Evolutionary conservation across 23 tunicate genomes (phyloP).

Genomic region (Oikopleura vanhoeffeni): DNA sequence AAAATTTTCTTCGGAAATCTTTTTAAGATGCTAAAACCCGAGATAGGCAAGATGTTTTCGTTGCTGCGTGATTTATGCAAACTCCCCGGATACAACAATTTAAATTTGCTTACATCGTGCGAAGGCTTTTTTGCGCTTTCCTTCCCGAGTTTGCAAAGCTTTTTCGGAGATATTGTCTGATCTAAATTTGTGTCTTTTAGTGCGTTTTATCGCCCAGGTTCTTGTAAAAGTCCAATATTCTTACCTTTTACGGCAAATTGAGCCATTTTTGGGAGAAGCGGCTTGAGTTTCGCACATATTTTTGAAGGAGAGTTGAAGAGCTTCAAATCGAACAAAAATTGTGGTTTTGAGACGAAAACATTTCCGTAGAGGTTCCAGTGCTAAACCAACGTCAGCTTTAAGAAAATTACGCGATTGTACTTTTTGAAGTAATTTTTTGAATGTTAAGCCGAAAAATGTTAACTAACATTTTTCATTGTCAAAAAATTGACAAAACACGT

Average conservation of each 20-base stretch:
- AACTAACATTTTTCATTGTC: too few species aligned
- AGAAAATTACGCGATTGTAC: neutral
- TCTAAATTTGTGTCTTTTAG: neutral
- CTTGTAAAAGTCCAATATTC: neutral
- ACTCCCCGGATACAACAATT: too few species aligned
- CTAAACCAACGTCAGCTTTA: constrained; percentile 18
- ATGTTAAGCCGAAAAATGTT: too few species aligned
- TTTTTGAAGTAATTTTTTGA: too few species aligned
- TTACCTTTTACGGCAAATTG: constrained; percentile 14
- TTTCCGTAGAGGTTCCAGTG: constrained; percentile 17
- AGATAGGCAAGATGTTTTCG: too few species aligned
- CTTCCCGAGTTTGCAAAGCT: neutral
- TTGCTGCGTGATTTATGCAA: too few species aligned
- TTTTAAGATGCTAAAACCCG: too few species aligned
- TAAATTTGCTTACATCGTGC: neutral
- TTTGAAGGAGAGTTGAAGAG: constrained; percentile 18
- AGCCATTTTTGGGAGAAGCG: constrained; percentile 18
- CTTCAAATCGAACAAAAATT: constrained; percentile 24
- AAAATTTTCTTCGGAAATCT: too few species aligned
- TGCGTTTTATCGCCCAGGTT: too few species aligned
- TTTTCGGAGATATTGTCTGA: neutral
- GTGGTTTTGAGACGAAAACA: constrained; percentile 21
- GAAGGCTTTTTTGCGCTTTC: neutral
- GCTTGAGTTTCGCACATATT: constrained; percentile 24
- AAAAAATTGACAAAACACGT: too few species aligned